Conservation (phyloP, 2,888 invertebrate species). For the Torymus texanus region DNA sequence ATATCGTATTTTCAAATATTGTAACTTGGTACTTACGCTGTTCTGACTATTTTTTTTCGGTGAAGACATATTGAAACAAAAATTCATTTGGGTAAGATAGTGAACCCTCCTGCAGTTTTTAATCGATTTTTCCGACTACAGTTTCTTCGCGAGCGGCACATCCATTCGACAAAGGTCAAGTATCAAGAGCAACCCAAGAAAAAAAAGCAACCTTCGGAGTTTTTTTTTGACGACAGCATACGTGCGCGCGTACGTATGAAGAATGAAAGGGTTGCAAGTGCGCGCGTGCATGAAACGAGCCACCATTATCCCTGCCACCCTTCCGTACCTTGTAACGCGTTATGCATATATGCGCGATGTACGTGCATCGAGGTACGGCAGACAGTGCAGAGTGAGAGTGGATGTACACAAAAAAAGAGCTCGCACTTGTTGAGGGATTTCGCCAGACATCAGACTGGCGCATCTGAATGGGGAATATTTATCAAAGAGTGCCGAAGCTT, state of each 20-base stretch:
- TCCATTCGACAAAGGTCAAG: slow-evolving; percentile 38
- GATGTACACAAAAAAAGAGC: background rate
- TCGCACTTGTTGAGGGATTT: slow-evolving; percentile 50
- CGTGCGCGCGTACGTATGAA: background rate
- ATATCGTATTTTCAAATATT: no score
- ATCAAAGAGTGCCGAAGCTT: slow-evolving; percentile 39
- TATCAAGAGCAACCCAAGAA: slow-evolving; percentile 23
- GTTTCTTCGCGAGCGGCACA: no score
- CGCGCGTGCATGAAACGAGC: background rate
- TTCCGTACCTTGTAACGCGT: background rate
- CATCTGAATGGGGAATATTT: slow-evolving; percentile 63
- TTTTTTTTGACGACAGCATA: slow-evolving; percentile 10
- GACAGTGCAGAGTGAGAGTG: background rate
- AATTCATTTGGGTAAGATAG: no score
- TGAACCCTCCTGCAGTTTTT: no score
- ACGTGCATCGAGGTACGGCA: background rate
- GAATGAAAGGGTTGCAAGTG: slow-evolving; percentile 35
- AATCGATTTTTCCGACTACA: no score
- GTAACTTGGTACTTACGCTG: no score
- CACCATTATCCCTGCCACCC: no score
- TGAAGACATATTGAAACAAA: no score
- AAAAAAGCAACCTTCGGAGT: slow-evolving; percentile 29
- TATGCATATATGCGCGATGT: background rate
- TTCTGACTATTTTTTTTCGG: no score
- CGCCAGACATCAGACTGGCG: slow-evolving; percentile 66